Evolutionary conservation across 2,797 vertebrate species (phyloP).

Genomic region (Etheostoma perlongum): DNA sequence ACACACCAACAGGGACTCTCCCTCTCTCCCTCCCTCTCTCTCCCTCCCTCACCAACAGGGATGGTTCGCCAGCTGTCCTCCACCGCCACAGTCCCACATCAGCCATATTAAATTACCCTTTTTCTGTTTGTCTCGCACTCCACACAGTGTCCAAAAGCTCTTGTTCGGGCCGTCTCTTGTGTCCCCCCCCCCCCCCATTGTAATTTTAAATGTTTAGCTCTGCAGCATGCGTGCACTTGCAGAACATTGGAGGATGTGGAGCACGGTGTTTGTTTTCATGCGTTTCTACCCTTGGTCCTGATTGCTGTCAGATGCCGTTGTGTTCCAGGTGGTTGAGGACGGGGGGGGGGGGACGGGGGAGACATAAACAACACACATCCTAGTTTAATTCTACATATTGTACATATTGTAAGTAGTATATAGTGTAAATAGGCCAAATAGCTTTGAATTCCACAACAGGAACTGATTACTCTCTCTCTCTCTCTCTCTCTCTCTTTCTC

Average conservation of each 20-base stretch:
- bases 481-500: no score
- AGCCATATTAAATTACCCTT: slow-evolving; percentile 62
- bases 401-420: slow-evolving; percentile 8
- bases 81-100: slow-evolving; percentile 47
- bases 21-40: no score
- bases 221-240: slow-evolving; percentile 77
- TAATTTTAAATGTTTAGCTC: slow-evolving; percentile 42
- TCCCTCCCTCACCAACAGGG: background rate
- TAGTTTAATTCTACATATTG: slow-evolving; percentile 32
- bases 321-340: slow-evolving; percentile 80
- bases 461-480: slow-evolving; percentile 34
- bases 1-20: slow-evolving; percentile 26
- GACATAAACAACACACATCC: slow-evolving; percentile 65
- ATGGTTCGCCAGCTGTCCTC: slow-evolving; percentile 55
- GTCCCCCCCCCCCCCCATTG: background rate
- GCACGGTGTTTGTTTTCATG: slow-evolving; percentile 91
- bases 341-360: no score
- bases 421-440: slow-evolving; percentile 59
- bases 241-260: slow-evolving; percentile 85
- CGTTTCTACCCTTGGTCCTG: slow-evolving; percentile 85
- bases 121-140: background rate
- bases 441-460: slow-evolving; percentile 38
- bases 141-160: background rate
- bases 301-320: slow-evolving; percentile 95
- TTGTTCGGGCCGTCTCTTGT: slow-evolving; percentile 13